Evolutionary conservation across 2,797 vertebrate genomes (phyloP).

Genomic region (Miichthys miiuy): DNA sequence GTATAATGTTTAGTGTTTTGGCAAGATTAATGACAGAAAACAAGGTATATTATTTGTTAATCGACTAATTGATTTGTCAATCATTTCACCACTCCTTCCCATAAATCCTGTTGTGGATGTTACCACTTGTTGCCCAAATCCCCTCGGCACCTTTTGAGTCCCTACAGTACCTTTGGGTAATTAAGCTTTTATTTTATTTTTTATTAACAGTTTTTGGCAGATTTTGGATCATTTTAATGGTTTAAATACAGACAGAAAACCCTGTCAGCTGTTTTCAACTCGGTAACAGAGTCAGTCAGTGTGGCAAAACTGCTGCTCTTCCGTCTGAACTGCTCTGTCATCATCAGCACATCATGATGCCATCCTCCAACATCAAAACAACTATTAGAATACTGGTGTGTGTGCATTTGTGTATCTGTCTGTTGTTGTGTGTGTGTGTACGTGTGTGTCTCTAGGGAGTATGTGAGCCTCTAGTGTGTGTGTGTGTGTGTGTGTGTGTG

Average conservation of each 20-base stretch:
- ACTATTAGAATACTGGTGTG: constrained; percentile 61
- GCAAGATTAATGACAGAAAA: background rate
- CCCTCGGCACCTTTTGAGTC: background rate
- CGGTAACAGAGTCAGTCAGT: constrained; percentile 12
- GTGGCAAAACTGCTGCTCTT: constrained; percentile 37
- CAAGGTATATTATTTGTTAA: background rate
- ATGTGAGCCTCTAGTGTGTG: constrained; percentile 25
- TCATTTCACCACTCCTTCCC: background rate
- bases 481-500: constrained; percentile 28
- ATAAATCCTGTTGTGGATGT: constrained; percentile 1
- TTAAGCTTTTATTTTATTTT: background rate
- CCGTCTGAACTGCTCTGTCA: constrained; percentile 52
- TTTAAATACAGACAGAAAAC: constrained; percentile 3
- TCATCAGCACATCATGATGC: constrained; percentile 55
- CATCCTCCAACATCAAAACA: constrained; percentile 72
- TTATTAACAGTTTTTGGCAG: background rate
- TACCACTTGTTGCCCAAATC: background rate
- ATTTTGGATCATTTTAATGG: constrained; percentile 3
- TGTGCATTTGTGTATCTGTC: constrained; percentile 41
- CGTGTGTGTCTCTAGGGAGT: constrained; percentile 21
- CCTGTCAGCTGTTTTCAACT: background rate
- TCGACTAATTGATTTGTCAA: background rate
- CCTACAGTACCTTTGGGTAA: background rate
- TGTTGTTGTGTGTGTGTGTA: constrained; percentile 42
- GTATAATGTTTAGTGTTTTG: background rate